phyloP scores from a whole-genome alignment of 2,888 invertebrate species.

The Clunio marinus region DNA sequence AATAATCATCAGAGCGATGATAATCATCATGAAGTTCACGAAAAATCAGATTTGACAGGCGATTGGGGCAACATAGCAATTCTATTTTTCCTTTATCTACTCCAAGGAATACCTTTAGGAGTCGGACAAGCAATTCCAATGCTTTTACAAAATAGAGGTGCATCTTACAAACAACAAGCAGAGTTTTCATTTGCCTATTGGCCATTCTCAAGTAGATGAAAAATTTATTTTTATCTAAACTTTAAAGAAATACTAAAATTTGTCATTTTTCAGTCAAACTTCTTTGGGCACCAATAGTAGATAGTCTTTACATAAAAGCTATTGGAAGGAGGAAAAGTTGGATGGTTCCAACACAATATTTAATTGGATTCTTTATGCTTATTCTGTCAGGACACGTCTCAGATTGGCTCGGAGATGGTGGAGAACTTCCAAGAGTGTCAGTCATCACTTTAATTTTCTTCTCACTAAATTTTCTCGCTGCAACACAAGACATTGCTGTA shows the following conservation, averaged over 20 bases:
- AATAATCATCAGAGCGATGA: background rate
- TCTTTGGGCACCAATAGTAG: slow-evolving; percentile 97
- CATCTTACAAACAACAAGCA: slow-evolving; percentile 89
- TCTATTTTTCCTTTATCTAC: slow-evolving; percentile 84
- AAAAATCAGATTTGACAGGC: slow-evolving; percentile 58
- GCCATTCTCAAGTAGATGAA: slow-evolving; percentile 50
- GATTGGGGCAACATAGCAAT: slow-evolving; percentile 79
- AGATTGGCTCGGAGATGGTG: slow-evolving; percentile 42
- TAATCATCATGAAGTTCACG: slow-evolving; percentile 45
- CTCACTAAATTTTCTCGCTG: slow-evolving; percentile 89
- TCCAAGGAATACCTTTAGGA: slow-evolving; percentile 87
- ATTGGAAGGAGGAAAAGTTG: slow-evolving; percentile 94
- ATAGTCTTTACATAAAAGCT: slow-evolving; percentile 75
- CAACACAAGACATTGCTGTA: slow-evolving; percentile 98
- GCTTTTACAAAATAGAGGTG: slow-evolving; percentile 86
- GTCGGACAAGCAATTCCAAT: slow-evolving; percentile 92
- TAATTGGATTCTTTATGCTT: slow-evolving; percentile 87
- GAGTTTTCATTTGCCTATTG: slow-evolving; percentile 61
- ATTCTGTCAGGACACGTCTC: slow-evolving; percentile 15
- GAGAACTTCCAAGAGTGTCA: slow-evolving; percentile 62
- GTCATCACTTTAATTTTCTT: slow-evolving; percentile 84
- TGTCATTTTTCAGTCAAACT: slow-evolving; percentile 62
- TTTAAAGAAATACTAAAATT: too few species aligned
- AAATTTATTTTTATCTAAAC: background rate
- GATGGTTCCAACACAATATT: slow-evolving; percentile 91